Percentiles rank a stretch among this genome's conserved stretches.
Evolutionary conservation across 2,797 vertebrate genomes (phyloP).

Genomic region (Artibeus lituratus): DNA sequence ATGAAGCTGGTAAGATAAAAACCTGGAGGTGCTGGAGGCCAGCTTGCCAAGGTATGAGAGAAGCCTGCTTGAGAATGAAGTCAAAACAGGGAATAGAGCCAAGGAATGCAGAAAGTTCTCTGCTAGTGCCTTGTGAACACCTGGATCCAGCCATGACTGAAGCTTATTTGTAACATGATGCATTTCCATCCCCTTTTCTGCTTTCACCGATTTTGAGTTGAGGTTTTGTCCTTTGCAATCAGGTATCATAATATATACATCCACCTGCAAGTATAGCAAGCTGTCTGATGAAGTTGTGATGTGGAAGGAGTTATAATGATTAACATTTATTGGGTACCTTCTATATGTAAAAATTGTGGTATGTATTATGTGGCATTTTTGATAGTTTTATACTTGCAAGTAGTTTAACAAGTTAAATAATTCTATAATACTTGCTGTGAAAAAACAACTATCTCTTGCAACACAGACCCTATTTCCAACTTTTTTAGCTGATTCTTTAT

Average conservation of each 20-base stretch:
- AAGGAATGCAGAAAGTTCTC: neutral
- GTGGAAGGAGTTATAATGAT: neutral
- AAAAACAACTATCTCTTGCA: neutral
- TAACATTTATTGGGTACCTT: neutral
- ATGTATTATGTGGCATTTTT: slow-evolving; percentile 12
- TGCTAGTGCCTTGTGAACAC: neutral
- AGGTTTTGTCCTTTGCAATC: neutral
- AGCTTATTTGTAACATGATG: neutral
- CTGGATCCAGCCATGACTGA: neutral
- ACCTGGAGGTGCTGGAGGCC: neutral
- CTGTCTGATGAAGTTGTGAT: neutral
- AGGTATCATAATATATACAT: neutral
- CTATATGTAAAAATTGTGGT: neutral
- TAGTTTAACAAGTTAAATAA: neutral
- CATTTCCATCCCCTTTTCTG: neutral
- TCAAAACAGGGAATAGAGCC: neutral
- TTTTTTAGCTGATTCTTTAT: neutral
- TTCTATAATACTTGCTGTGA: neutral
- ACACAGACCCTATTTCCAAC: neutral
- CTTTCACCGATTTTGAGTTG: neutral
- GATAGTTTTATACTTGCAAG: neutral
- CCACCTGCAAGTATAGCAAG: neutral
- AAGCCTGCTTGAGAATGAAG: neutral
- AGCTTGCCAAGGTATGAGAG: neutral
- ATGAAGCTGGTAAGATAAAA: neutral